Base-by-base conservation (phyloP, 1,140 invertebrate genomes). In the Ceratina japonica region DNA sequence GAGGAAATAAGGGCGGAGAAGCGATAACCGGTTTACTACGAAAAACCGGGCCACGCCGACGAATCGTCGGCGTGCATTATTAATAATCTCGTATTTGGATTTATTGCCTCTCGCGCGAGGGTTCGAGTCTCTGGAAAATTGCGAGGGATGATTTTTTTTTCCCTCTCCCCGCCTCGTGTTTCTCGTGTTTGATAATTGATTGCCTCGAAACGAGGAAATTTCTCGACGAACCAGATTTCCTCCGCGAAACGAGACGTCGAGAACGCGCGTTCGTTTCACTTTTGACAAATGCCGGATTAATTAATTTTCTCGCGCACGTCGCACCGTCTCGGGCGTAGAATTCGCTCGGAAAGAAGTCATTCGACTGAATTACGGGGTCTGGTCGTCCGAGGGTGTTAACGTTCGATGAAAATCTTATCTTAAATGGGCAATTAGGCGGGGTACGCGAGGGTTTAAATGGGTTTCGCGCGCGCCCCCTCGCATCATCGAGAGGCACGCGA, bases 381-480 rank as follows among this genome's bases (percentile, higher is more conserved):
- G 31, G 51, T 49, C 61, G 58, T 77, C 80, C 68, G 77, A 77
- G 64, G 64, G 59, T 18, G 72, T 75, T 71, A 86, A 79, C 63
- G 83, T 83, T 78, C 58, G 85, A 86, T 84, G 80, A 84, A 74
- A 86, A 85, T 86, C 82, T 87, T 86, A 87, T 87, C 86, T 87
- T 87, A 87, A 87, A 86, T 82, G 80, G 77, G 77, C 83, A 86
- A 86, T 87, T 87, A 87, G 82, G 72, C 70, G 52, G 74, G 31
- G 56, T 58, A 51, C 52, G 27, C 69, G 71, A 85, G 70, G 83
- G 63, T 75, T 65, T 71, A 54, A 78, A 72, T 75, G 56, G 62
- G 80, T 76, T 85, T 80, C 37, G 37, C 80, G 80, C 70, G 78
- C 82, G 72, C 79, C 82, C 77, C 37, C 72, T 79, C 56, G 63